phyloP scores from a whole-genome alignment of 2,888 invertebrate genomes.

The Dasypolia templi region DNA sequence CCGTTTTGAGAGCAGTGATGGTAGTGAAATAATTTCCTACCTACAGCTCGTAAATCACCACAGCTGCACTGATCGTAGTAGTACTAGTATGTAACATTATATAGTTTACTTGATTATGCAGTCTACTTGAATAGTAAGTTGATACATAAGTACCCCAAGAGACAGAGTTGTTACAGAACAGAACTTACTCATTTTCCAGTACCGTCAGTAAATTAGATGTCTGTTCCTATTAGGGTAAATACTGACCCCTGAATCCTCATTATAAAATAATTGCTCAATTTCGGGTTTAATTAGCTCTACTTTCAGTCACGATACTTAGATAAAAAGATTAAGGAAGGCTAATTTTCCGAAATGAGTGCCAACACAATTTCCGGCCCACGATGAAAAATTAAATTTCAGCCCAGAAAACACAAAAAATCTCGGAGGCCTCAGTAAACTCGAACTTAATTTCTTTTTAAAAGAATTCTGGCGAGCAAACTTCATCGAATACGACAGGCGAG shows the following conservation, averaged over 20 bases:
- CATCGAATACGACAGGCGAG: slow-evolving; percentile 81
- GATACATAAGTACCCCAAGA: background rate
- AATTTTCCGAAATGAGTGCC: slow-evolving; percentile 61
- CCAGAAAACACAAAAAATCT: slow-evolving; percentile 76
- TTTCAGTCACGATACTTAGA: slow-evolving; percentile 30
- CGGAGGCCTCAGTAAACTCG: slow-evolving; percentile 72
- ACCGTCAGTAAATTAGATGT: background rate
- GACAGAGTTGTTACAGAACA: background rate
- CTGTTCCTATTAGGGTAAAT: background rate
- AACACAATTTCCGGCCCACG: slow-evolving; percentile 63
- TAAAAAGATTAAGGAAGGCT: slow-evolving; percentile 49
- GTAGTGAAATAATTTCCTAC: no score
- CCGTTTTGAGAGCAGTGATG: no score
- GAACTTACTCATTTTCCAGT: background rate
- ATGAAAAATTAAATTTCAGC: slow-evolving; percentile 68
- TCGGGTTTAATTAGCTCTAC: slow-evolving; percentile 34
- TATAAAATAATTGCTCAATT: slow-evolving; percentile 22
- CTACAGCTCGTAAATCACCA: no score
- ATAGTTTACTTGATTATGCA: no score
- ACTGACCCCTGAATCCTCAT: slow-evolving; percentile 10
- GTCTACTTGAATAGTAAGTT: background rate
- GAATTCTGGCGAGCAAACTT: slow-evolving; percentile 77
- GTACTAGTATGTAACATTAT: no score
- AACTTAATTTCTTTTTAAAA: slow-evolving; percentile 85
- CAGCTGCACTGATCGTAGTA: no score